These are phyloP conservation scores for Leptarthrus brevirostris DNA, from an alignment of 2,888 invertebrate species.

Conservation along the genomic window DNA sequence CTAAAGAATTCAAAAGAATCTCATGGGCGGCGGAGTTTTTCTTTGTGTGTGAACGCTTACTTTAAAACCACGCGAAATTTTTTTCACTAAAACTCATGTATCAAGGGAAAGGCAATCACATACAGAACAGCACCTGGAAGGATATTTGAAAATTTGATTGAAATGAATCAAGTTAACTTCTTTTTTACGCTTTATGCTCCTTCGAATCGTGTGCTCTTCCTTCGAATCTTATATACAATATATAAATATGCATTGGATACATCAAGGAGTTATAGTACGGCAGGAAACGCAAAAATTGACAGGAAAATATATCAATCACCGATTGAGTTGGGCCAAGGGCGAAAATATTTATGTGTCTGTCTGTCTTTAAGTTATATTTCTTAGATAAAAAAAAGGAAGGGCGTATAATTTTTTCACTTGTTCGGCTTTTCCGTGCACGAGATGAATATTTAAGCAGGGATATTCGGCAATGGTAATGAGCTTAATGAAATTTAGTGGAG, in stretches of 20 bases:
- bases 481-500: conserved; percentile 11
- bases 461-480: conserved; percentile 12
- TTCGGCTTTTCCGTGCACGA: neutral
- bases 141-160: conserved; percentile 52
- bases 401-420: conserved; percentile 31
- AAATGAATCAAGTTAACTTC: conserved; percentile 51
- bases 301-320: conserved; percentile 30
- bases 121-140: conserved; percentile 51
- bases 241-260: conserved; percentile 24
- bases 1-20: conserved; percentile 22
- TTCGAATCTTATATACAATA: conserved; percentile 8
- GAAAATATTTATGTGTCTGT: conserved; percentile 7
- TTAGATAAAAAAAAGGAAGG: neutral
- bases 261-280: conserved; percentile 28
- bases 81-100: no score
- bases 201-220: conserved; percentile 18
- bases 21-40: no score
- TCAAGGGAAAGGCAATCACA: conserved; percentile 13
- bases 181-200: conserved; percentile 5
- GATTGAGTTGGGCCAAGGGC: conserved; percentile 23
- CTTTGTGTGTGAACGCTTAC: no score
- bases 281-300: conserved; percentile 36
- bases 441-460: conserved; percentile 13
- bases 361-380: conserved; percentile 4
- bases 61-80: no score